Evolutionary conservation across 2,888 invertebrate species (phyloP).

Genomic region (Sphaerophoria rueppellii): DNA sequence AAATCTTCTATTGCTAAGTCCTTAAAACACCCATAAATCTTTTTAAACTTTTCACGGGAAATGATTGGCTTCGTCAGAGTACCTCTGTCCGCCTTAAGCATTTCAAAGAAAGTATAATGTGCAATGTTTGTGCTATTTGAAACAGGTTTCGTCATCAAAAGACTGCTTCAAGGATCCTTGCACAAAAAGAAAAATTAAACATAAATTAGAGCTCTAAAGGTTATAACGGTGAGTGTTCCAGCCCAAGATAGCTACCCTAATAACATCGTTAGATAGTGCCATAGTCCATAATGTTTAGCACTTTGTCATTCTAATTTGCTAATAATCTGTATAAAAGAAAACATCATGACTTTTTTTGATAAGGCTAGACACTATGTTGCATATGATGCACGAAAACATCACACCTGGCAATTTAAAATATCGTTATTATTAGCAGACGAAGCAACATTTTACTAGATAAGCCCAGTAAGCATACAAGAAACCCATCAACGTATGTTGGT

Average conservation of each 20-base stretch:
- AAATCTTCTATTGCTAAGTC: not conserved
- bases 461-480: too few species aligned
- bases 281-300: constrained; percentile 72
- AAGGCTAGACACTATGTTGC: too few species aligned
- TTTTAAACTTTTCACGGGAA: not conserved
- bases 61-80: constrained; percentile 45
- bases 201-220: too few species aligned
- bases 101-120: not conserved
- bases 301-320: constrained; percentile 75
- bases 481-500: too few species aligned
- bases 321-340: constrained; percentile 59
- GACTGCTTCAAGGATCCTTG: too few species aligned
- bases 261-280: constrained; percentile 72
- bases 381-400: too few species aligned
- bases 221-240: constrained; percentile 49
- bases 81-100: constrained; percentile 18
- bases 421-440: too few species aligned
- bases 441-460: too few species aligned
- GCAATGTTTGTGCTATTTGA: constrained; percentile 24
- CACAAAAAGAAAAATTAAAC: too few species aligned
- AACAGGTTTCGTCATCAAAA: not conserved
- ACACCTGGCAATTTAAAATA: too few species aligned
- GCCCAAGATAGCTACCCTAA: constrained; percentile 74
- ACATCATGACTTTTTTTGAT: too few species aligned
- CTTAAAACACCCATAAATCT: constrained; percentile 1